Conservation (phyloP, 2,888 invertebrate genomes). For the Tetheella fluctuosa region DNA sequence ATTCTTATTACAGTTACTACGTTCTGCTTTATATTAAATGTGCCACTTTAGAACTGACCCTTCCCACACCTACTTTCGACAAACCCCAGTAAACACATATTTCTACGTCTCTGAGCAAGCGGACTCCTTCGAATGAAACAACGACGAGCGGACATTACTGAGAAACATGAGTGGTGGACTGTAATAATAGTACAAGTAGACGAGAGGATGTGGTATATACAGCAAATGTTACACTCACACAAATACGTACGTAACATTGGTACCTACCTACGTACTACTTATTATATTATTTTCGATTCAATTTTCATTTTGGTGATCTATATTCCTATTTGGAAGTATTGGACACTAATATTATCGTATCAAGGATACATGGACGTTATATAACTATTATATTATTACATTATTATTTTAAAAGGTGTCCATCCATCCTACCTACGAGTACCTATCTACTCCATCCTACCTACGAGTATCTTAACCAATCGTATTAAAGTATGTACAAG, state of each 20-base stretch:
- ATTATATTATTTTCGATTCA: too few relatives aligned
- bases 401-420: too few relatives aligned
- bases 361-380: too few relatives aligned
- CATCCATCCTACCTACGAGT: too few relatives aligned
- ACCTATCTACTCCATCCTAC: too few relatives aligned
- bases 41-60: conserved; percentile 17
- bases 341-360: too few relatives aligned
- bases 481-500: too few relatives aligned
- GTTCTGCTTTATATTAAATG: neutral
- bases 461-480: too few relatives aligned
- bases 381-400: too few relatives aligned
- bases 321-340: too few relatives aligned
- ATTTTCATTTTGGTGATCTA: too few relatives aligned
- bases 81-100: conserved; percentile 49
- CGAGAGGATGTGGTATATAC: neutral
- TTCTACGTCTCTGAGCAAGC: conserved; percentile 47
- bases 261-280: too few relatives aligned
- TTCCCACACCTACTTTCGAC: conserved; percentile 29
- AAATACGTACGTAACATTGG: neutral
- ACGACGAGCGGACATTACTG: conserved; percentile 39
- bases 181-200: conserved; percentile 29
- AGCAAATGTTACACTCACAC: neutral
- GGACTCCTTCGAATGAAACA: conserved; percentile 51
- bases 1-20: neutral
- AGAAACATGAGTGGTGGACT: conserved; percentile 40